A percentile compares a stretch with the other conserved stretches of the same genome.
Conservation (phyloP, 2,888 invertebrate genomes). For the Lithosia quadra region DNA sequence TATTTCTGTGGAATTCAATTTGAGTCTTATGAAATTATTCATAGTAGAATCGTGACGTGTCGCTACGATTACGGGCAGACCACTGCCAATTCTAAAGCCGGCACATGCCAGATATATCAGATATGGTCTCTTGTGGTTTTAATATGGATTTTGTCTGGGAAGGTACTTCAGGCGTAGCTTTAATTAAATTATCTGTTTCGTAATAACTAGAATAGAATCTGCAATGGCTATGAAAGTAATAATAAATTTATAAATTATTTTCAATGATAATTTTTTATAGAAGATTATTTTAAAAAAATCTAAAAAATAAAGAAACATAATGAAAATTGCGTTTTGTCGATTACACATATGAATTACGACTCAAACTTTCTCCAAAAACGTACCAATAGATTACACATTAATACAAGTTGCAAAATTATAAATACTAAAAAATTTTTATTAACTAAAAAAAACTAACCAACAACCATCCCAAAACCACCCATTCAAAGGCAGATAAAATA, state of each 20-base stretch:
- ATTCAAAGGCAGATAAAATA: constrained; percentile 25
- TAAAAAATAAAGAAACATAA: too few relatives aligned
- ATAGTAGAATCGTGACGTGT: constrained; percentile 36
- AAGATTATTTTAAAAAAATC: too few relatives aligned
- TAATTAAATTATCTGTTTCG: background rate
- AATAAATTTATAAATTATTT: too few relatives aligned
- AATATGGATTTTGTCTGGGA: constrained; percentile 5
- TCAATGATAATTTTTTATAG: too few relatives aligned
- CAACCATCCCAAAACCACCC: constrained; percentile 21
- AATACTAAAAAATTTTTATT: too few relatives aligned
- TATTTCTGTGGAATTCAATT: constrained; percentile 49
- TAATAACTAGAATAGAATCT: background rate
- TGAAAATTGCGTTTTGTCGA: too few relatives aligned
- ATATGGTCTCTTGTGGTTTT: constrained; percentile 5
- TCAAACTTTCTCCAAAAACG: too few relatives aligned
- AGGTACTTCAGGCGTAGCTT: background rate
- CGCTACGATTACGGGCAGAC: constrained; percentile 19
- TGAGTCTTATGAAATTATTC: constrained; percentile 64
- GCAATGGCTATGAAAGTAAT: background rate
- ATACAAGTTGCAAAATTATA: too few relatives aligned
- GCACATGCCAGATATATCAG: constrained; percentile 11
- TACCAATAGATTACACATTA: too few relatives aligned
- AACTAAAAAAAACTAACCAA: background rate
- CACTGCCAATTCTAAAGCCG: constrained; percentile 37
- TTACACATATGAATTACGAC: too few relatives aligned